phyloP scores from a whole-genome alignment of 2,113 vertebrate genomes.

The Rana temporaria region DNA sequence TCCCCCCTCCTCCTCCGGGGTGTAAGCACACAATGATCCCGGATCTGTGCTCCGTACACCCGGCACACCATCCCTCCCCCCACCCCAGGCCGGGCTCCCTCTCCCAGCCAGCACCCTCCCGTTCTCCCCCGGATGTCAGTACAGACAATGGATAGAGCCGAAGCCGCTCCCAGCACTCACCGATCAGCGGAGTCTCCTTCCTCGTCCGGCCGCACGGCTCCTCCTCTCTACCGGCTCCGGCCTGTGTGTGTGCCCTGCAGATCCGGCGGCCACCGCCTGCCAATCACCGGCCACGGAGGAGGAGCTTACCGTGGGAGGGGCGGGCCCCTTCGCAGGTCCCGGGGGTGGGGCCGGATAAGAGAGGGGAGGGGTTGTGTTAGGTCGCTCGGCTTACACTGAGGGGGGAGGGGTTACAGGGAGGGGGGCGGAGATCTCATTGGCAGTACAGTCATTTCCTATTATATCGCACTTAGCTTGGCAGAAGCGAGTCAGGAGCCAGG shows the following conservation, averaged over 20 bases:
- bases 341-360: too few species aligned
- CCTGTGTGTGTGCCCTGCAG: background rate
- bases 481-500: too few species aligned
- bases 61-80: too few species aligned
- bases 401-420: background rate
- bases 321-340: background rate
- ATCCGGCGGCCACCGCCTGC: conserved; percentile 30
- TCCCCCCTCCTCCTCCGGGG: too few species aligned
- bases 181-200: conserved; percentile 34
- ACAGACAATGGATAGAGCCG: conserved; percentile 34
- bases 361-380: background rate
- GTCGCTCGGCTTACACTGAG: too few species aligned
- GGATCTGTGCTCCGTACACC: too few species aligned
- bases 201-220: background rate
- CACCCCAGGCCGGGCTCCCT: too few species aligned
- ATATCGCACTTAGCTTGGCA: too few species aligned
- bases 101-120: background rate
- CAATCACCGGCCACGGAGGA: conserved; percentile 19
- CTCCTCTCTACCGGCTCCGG: background rate
- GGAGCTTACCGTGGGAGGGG: background rate
- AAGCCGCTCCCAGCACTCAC: conserved; percentile 57
- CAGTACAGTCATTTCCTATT: too few species aligned
- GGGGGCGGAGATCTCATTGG: background rate
- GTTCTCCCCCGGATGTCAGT: background rate
- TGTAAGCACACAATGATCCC: too few species aligned